Evolutionary conservation across 1,140 invertebrate genomes (phyloP).

Genomic region (Bombus pyrosoma): DNA sequence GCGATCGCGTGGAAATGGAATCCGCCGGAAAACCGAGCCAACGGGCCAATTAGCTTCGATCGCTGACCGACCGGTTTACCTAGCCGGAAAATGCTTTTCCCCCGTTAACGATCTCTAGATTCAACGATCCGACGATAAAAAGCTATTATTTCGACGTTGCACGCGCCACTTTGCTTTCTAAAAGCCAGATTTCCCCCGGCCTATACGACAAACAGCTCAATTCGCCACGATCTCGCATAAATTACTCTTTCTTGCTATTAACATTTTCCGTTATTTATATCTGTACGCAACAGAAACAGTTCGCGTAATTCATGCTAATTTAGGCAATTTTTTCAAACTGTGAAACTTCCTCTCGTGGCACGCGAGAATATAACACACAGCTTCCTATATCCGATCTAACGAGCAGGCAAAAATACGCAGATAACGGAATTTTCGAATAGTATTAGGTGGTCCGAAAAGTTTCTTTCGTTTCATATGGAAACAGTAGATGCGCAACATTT

Average conservation of each 20-base stretch:
- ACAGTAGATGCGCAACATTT: no score
- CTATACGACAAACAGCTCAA: background rate
- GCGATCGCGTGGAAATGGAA: background rate
- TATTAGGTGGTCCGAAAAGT: no score
- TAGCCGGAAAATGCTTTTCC: conserved; percentile 13
- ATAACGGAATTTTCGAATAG: background rate
- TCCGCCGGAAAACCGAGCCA: background rate
- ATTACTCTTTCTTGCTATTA: background rate
- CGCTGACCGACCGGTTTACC: background rate
- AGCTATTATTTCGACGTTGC: background rate
- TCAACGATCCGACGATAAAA: conserved; percentile 3
- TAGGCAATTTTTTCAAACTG: no score
- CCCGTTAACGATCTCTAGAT: background rate
- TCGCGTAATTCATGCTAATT: no score
- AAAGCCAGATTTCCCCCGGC: background rate
- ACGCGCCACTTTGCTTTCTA: background rate
- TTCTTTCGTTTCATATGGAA: no score
- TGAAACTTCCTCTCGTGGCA: no score
- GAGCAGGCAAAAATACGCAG: background rate
- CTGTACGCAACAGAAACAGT: no score
- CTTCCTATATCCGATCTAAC: background rate
- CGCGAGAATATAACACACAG: no score
- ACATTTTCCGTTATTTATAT: background rate
- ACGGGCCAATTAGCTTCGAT: conserved; percentile 10
- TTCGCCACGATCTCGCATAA: background rate